phyloP scores from a whole-genome alignment of 2,888 invertebrate genomes.

The Cephonodes hylas region DNA sequence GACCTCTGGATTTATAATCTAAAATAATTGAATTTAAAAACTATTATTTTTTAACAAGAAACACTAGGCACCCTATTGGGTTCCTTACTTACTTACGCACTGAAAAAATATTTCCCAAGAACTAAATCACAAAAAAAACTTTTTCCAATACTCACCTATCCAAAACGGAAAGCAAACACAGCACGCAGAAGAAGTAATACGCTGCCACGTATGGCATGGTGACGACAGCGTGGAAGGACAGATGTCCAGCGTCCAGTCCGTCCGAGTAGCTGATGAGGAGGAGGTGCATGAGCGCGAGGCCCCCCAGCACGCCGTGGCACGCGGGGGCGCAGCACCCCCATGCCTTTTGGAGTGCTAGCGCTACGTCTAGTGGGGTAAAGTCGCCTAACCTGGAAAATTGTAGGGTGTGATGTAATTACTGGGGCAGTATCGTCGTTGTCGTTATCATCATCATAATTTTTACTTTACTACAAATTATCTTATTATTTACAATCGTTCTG shows the following conservation, averaged over 20 bases:
- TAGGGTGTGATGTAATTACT: too few relatives aligned
- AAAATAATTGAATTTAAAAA: background rate
- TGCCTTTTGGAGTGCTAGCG: constrained; percentile 71
- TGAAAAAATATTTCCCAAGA: too few relatives aligned
- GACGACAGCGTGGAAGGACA: constrained; percentile 72
- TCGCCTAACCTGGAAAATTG: constrained; percentile 60
- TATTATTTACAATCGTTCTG: too few relatives aligned
- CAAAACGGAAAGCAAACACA: constrained; percentile 81
- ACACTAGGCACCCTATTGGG: too few relatives aligned
- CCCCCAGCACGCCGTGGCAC: constrained; percentile 82
- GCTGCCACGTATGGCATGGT: constrained; percentile 77
- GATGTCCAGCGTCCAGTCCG: constrained; percentile 66
- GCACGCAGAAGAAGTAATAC: constrained; percentile 80
- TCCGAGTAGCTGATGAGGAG: constrained; percentile 80
- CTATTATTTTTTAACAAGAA: too few relatives aligned
- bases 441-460: too few relatives aligned
- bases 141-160: constrained; percentile 78
- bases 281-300: constrained; percentile 81
- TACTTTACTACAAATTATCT: too few relatives aligned
- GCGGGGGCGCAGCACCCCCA: constrained; percentile 77
- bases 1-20: too few relatives aligned
- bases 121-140: too few relatives aligned
- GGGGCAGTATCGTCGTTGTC: too few relatives aligned
- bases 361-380: constrained; percentile 77
- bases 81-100: too few relatives aligned